Percentiles rank a stretch among this genome's conserved stretches.
phyloP scores from a whole-genome alignment of 1,140 invertebrate species.

The Euura saliciscinereae region DNA sequence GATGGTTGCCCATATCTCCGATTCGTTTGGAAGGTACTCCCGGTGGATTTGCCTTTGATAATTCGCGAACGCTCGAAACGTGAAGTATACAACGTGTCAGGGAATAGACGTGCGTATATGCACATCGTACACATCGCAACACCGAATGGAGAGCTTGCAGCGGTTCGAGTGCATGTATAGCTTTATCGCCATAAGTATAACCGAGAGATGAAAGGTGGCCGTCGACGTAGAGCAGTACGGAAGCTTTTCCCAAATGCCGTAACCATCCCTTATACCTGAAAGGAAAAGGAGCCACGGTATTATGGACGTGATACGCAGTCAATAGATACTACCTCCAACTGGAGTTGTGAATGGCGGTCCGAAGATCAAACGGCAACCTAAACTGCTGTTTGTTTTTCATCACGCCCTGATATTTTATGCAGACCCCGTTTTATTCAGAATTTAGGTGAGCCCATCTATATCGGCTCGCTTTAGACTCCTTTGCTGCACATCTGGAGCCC shows the following conservation, averaged over 20 bases:
- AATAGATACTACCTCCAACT: constrained; percentile 48
- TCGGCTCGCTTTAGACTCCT: constrained; percentile 6
- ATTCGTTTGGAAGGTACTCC: not conserved
- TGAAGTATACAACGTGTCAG: too few relatives aligned
- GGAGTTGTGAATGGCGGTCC: constrained; percentile 55
- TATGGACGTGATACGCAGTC: constrained; percentile 40
- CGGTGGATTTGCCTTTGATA: too few relatives aligned
- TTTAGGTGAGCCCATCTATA: constrained; percentile 49
- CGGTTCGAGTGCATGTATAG: not conserved
- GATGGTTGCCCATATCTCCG: not conserved
- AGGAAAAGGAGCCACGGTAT: constrained; percentile 14
- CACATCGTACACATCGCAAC: too few relatives aligned
- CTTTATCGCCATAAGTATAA: constrained; percentile 3
- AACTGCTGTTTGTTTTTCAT: constrained; percentile 63
- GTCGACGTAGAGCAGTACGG: constrained; percentile 26
- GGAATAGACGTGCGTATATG: too few relatives aligned
- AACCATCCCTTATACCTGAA: not conserved
- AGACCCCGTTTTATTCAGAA: constrained; percentile 57
- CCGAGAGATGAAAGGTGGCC: constrained; percentile 41
- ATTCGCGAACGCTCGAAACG: too few relatives aligned
- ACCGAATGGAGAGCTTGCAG: too few relatives aligned
- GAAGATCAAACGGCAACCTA: constrained; percentile 62
- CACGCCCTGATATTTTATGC: constrained; percentile 60
- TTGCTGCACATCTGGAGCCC: not conserved
- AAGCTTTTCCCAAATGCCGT: constrained; percentile 46